Percentiles rank a stretch among this genome's conserved stretches.
Evolutionary conservation across 1,140 invertebrate species (phyloP).

Genomic region (Cydia fagiglandana): DNA sequence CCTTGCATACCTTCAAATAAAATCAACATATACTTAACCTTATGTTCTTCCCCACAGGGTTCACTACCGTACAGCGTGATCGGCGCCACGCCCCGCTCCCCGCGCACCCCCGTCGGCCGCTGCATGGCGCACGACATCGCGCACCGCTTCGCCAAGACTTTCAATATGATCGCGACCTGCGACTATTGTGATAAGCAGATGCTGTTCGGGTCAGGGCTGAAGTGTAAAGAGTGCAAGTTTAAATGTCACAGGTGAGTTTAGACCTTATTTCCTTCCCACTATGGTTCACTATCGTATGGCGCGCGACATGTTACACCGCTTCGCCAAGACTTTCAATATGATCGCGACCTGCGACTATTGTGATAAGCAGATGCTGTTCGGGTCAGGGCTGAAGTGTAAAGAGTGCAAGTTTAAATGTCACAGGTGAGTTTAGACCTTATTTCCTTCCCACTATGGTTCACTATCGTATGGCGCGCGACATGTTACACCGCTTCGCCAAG

Average conservation of each 20-base stretch:
- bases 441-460: not conserved
- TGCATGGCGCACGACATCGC: conserved; percentile 89
- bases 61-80: not conserved
- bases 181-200: conserved; percentile 95
- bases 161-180: conserved; percentile 75
- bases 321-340: no score
- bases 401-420: conserved; percentile 98
- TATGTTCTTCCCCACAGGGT: not conserved
- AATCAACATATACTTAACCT: not conserved
- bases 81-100: conserved; percentile 84
- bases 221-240: conserved; percentile 98
- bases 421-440: conserved; percentile 51
- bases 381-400: conserved; percentile 91
- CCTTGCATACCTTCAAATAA: no score
- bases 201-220: conserved; percentile 90
- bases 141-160: no score
- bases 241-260: conserved; percentile 86
- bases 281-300: no score
- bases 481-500: no score
- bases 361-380: conserved; percentile 94
- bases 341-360: conserved; percentile 88
- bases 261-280: not conserved
- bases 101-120: conserved; percentile 85
- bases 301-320: conserved; percentile 40
- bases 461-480: conserved; percentile 40